Evolutionary conservation across 2,888 invertebrate genomes (phyloP), one percentile per base, ranked within the genome.

Genomic region (Caradrina kadenii): DNA sequence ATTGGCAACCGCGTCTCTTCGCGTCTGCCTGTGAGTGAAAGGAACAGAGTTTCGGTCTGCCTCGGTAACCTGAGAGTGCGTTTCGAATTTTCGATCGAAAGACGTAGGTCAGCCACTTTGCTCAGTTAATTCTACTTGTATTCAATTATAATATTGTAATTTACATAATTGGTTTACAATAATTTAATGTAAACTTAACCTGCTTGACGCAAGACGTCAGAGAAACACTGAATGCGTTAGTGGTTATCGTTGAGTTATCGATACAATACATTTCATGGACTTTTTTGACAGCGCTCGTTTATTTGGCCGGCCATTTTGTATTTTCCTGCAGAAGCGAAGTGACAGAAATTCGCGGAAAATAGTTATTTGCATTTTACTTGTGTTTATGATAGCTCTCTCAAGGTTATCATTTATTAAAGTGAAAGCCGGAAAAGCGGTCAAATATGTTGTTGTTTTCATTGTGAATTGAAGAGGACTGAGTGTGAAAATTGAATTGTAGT

Each of bases 271-370:
- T 69, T 65, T 69, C 61, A 63, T 65, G 70, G 63, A 63, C 74
- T 76, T 79, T 74, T 82, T 84, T 86, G 86, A 86, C 81, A 84
- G 79, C 76, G 55, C 81, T 85, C 82, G 83, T 89, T 86, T 87
- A 85, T 85, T 92, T 91, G 88, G 83, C 88, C 94, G 92, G 95
- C 95, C 95, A 95, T 95, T 92, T 95, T 95, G 94, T 92, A 91
- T 93, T 92, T 93, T 92, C 86, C 81, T 86, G 83, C 80, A 82
- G 81, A 87, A 83, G 79, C 78, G 69, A 82, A 84, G 78, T 87
- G 90, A 88, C 87, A 89, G 89, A 88, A 89, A 86, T 89, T 88
- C 85, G 90, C 89, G 90, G 88, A 92, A 92, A 93, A 90, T 88
- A 88, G 45, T 45, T 45, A 87, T 88, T 87, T 84, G 83, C 86